phyloP scores from a whole-genome alignment of 2,797 vertebrate genomes.

The Morus bassanus region DNA sequence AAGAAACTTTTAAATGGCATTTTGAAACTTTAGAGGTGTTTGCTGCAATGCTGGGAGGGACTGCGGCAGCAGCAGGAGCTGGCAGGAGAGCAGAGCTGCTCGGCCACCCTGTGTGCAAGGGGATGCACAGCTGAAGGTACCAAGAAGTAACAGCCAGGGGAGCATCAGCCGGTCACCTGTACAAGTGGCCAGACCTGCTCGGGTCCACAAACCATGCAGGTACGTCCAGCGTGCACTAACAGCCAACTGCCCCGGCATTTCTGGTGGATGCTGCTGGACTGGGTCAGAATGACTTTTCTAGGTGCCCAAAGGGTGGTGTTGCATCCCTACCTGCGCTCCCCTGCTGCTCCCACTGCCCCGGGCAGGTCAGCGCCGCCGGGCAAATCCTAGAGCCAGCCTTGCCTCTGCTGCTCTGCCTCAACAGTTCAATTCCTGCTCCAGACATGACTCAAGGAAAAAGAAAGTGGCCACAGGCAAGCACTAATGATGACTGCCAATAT shows the following conservation, averaged over 20 bases:
- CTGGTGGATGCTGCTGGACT: background rate
- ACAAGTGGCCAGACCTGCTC: background rate
- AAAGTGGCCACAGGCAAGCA: background rate
- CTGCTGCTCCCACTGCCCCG: background rate
- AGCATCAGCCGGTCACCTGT: background rate
- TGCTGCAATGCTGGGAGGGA: background rate
- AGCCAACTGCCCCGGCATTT: background rate
- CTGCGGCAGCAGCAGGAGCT: background rate
- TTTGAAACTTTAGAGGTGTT: background rate
- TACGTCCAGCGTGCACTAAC: rapidly evolving
- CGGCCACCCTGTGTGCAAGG: rapidly evolving
- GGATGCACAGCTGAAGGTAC: background rate
- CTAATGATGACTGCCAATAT: background rate
- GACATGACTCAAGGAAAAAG: rapidly evolving
- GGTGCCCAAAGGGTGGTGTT: background rate
- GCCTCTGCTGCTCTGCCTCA: background rate
- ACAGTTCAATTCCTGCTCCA: background rate
- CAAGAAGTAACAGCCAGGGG: background rate
- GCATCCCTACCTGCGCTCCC: background rate
- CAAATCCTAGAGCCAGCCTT: background rate
- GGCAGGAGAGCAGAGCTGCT: background rate
- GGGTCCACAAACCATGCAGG: background rate
- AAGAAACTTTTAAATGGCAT: background rate
- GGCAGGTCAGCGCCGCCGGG: background rate
- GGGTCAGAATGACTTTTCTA: background rate